Conservation (phyloP, 2,113 vertebrate genomes). For the Aix galericulata region DNA sequence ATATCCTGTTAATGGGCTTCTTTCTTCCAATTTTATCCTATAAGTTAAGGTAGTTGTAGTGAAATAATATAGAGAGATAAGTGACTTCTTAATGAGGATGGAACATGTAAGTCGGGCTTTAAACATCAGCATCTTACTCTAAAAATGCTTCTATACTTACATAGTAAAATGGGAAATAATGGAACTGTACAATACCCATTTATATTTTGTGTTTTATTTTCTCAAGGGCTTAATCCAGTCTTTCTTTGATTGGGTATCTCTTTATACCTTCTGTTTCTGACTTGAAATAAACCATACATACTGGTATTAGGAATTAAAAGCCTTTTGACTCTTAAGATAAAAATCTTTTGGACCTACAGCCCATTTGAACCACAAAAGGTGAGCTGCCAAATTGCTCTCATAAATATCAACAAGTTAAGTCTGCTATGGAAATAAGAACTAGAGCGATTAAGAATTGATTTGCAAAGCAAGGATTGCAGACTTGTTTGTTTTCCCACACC, state of each 20-base stretch:
- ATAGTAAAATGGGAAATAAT: not conserved
- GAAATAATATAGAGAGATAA: not conserved
- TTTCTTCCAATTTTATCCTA: not conserved
- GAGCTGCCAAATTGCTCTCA: not conserved
- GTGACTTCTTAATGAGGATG: not conserved
- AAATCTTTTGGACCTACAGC: not conserved
- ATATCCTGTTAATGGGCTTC: not conserved
- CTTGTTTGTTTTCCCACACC: slow-evolving; percentile 33
- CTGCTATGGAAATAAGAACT: slow-evolving; percentile 20
- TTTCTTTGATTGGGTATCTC: not conserved
- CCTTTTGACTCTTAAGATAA: not conserved
- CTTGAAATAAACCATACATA: not conserved
- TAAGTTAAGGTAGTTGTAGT: not conserved
- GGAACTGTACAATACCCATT: not conserved
- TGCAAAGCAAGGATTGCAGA: slow-evolving; percentile 3
- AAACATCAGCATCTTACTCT: not conserved
- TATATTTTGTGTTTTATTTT: not conserved
- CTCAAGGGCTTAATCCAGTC: not conserved
- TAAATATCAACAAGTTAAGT: slow-evolving; percentile 18
- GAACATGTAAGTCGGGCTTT: not conserved
- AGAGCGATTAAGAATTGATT: slow-evolving; percentile 30
- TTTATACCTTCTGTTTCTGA: not conserved
- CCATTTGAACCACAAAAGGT: not conserved
- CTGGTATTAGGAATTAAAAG: not conserved
- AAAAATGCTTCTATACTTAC: not conserved